Evolutionary conservation across 2,797 vertebrate genomes (phyloP).

Genomic region (Hirundo rustica): DNA sequence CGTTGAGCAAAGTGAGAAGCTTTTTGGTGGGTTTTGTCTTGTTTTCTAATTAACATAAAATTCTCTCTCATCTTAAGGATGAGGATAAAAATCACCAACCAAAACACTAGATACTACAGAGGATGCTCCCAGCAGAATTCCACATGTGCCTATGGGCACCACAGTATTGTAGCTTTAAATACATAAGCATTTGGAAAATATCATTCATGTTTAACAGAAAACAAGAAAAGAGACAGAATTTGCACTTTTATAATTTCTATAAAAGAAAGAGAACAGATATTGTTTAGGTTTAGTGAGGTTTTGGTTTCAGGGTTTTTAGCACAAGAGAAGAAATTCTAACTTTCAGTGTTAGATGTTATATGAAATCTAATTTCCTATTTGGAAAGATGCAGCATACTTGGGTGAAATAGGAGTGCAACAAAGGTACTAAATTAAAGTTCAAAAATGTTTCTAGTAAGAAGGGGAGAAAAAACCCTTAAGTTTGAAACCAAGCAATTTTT

Average conservation of each 20-base stretch:
- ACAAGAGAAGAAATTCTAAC: not conserved
- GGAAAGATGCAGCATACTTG: not conserved
- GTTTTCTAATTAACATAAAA: not conserved
- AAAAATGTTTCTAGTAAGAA: not conserved
- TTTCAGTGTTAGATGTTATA: not conserved
- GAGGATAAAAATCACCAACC: not conserved
- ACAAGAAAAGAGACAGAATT: not conserved
- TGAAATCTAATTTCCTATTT: not conserved
- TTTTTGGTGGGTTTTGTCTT: not conserved
- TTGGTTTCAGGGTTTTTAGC: not conserved
- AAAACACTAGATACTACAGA: not conserved
- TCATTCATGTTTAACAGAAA: not conserved
- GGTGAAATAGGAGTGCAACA: not conserved
- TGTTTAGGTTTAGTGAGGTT: not conserved
- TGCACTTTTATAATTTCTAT: not conserved
- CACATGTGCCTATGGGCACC: not conserved
- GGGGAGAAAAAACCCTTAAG: fast-evolving
- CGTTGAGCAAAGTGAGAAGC: not conserved
- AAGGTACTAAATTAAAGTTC: not conserved
- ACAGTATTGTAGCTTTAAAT: not conserved
- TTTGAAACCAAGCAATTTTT: not conserved
- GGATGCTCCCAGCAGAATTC: not conserved
- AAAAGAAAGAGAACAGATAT: not conserved
- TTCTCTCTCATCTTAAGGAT: not conserved
- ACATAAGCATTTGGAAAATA: not conserved